Evolutionary conservation across 23 tunicate genomes (phyloP).

Genomic region (Styela clava): DNA sequence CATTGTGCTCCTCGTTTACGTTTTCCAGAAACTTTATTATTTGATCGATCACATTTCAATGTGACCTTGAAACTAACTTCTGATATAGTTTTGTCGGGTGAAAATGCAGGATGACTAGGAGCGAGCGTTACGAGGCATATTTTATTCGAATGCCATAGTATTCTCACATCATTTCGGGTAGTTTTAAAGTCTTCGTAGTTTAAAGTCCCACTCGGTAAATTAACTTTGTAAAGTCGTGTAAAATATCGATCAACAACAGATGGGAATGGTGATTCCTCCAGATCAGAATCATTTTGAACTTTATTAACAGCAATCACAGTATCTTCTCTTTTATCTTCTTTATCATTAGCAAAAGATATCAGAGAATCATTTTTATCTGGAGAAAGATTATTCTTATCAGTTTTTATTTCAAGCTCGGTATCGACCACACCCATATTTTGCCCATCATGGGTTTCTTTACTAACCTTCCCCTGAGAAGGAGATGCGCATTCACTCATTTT

Average conservation of each 20-base stretch:
- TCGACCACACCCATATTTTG: too few relatives aligned
- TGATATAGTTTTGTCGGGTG: neutral
- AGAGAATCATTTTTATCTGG: neutral
- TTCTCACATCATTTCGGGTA: slow-evolving; percentile 53
- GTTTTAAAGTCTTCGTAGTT: slow-evolving; percentile 10
- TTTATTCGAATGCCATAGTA: slow-evolving; percentile 74
- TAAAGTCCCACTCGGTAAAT: slow-evolving; percentile 43
- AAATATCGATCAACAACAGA: slow-evolving; percentile 73
- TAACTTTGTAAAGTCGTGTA: slow-evolving; percentile 54
- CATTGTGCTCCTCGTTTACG: slow-evolving; percentile 95
- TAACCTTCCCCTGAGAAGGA: too few relatives aligned
- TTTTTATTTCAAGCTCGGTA: too few relatives aligned
- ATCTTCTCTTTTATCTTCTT: neutral
- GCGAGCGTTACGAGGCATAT: slow-evolving; percentile 78
- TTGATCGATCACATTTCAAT: slow-evolving; percentile 55
- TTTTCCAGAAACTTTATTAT: slow-evolving; percentile 73
- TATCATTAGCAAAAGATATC: neutral
- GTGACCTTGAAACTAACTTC: slow-evolving; percentile 47
- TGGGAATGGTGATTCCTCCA: slow-evolving; percentile 23
- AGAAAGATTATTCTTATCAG: too few relatives aligned
- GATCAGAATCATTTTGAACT: neutral
- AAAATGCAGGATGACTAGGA: slow-evolving; percentile 59
- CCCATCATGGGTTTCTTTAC: too few relatives aligned
- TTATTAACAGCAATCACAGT: neutral
- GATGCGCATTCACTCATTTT: too few relatives aligned